These are phyloP conservation scores for Pipistrellus nathusii DNA, from an alignment of 2,797 vertebrate genomes.

Conservation along the genomic window DNA sequence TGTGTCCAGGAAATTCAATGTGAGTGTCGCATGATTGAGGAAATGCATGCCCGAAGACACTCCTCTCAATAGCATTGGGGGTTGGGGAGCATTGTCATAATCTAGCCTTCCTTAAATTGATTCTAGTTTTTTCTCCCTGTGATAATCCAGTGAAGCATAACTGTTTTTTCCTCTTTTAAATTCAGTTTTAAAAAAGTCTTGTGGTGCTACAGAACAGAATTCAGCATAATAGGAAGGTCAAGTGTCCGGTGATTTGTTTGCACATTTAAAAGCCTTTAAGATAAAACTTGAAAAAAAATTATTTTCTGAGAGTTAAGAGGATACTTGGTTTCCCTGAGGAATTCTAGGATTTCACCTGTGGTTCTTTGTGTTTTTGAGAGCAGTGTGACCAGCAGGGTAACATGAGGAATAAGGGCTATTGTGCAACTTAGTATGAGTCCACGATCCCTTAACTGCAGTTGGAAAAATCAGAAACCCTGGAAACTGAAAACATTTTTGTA, in stretches of 20 bases:
- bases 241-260: neutral
- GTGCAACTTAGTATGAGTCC: neutral
- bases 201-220: neutral
- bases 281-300: neutral
- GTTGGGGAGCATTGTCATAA: accelerated
- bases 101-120: neutral
- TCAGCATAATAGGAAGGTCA: neutral
- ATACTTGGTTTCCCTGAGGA: neutral
- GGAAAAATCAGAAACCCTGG: neutral
- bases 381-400: neutral
- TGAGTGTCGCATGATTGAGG: neutral
- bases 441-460: neutral
- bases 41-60: accelerated
- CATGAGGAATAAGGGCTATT: neutral
- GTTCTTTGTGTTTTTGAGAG: neutral
- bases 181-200: neutral
- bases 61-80: too few species aligned
- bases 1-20: neutral
- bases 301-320: neutral
- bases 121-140: neutral
- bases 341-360: neutral
- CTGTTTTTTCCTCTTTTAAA: neutral
- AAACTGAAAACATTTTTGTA: neutral
- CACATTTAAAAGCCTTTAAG: neutral
- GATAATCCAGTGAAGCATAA: neutral